phyloP scores from a whole-genome alignment of 2,113 vertebrate species.

The Steatornis caripensis region DNA sequence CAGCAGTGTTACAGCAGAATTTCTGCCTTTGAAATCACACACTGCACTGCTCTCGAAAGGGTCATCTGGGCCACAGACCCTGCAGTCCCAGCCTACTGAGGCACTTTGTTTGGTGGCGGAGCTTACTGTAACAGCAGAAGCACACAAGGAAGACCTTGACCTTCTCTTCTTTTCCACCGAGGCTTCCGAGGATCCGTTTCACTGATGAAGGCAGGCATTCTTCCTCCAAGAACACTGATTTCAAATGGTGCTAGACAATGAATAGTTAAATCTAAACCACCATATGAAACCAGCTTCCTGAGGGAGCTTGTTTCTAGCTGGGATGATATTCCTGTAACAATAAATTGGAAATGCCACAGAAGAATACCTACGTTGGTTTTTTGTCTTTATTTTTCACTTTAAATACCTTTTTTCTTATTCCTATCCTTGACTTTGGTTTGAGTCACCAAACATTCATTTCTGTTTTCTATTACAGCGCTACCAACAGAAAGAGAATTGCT shows the following conservation, averaged over 20 bases:
- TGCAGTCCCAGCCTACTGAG: background rate
- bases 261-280: constrained; percentile 97
- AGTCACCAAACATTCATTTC: background rate
- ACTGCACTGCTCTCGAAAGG: background rate
- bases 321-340: constrained; percentile 20
- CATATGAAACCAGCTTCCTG: constrained; percentile 99
- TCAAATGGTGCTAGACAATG: constrained; percentile 99
- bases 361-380: background rate
- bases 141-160: background rate
- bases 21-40: background rate
- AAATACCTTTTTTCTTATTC: background rate
- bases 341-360: constrained; percentile 22
- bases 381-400: background rate
- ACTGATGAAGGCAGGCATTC: constrained; percentile 56
- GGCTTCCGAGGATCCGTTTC: background rate
- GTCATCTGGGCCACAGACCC: background rate
- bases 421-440: background rate
- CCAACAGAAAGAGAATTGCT: background rate
- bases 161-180: background rate
- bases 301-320: constrained; percentile 75
- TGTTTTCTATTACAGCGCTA: background rate
- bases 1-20: background rate
- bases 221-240: constrained; percentile 99
- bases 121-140: fast-evolving
- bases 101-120: background rate